Evolutionary conservation across 2,797 vertebrate genomes (phyloP).

Genomic region (Halcyon chelicuti): DNA sequence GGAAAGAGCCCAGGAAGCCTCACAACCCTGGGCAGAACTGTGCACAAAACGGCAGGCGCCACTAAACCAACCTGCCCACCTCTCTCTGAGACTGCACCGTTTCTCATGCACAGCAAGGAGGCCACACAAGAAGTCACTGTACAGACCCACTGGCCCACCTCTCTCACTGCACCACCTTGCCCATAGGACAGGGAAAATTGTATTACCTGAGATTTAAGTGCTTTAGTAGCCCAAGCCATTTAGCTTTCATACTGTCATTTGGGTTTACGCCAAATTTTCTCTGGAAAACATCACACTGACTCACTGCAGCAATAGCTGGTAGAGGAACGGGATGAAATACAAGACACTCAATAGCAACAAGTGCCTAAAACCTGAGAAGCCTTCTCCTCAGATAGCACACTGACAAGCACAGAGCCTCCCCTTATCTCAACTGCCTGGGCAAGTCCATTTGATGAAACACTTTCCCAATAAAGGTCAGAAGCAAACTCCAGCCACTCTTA

Average conservation of each 20-base stretch:
- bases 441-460: background rate
- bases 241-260: background rate
- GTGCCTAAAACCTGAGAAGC: background rate
- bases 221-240: background rate
- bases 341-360: background rate
- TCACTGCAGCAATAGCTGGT: background rate
- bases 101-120: background rate
- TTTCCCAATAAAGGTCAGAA: background rate
- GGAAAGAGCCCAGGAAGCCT: background rate
- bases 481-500: background rate
- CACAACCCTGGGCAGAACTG: background rate
- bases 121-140: background rate
- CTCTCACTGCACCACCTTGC: background rate
- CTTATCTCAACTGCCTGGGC: background rate
- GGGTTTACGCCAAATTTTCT: background rate
- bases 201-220: background rate
- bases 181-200: background rate
- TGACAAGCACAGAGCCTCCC: background rate
- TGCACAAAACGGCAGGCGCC: background rate
- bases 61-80: no score
- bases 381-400: background rate
- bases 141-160: background rate
- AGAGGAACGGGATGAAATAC: background rate
- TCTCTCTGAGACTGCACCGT: background rate
- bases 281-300: background rate